phyloP scores from a whole-genome alignment of 2,797 vertebrate species.

The Psittacula derbiana region DNA sequence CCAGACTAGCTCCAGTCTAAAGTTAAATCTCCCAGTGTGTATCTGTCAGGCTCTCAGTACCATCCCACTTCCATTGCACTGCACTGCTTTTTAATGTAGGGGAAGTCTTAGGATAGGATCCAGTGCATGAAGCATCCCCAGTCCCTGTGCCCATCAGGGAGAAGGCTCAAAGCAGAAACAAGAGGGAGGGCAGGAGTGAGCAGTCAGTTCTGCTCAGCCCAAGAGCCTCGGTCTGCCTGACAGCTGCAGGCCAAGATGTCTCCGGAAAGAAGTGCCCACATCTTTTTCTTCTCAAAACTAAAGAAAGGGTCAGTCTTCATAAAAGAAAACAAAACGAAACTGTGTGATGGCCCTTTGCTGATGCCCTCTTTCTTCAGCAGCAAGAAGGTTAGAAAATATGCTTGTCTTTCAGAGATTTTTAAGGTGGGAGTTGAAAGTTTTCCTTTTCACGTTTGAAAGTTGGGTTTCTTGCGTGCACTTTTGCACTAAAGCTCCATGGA shows the following conservation, averaged over 20 bases:
- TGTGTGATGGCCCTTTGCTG: neutral
- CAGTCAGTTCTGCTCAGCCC: neutral
- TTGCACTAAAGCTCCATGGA: neutral
- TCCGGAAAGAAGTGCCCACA: neutral
- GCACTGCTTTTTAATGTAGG: neutral
- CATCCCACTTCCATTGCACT: neutral
- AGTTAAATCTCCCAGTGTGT: neutral
- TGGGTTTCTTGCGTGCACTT: neutral
- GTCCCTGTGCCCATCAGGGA: neutral
- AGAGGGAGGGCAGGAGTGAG: neutral
- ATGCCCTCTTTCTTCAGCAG: neutral
- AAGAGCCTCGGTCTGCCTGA: neutral
- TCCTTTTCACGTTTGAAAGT: neutral
- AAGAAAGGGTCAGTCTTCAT: neutral
- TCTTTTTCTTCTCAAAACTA: neutral
- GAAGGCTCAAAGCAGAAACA: neutral
- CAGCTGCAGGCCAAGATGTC: neutral
- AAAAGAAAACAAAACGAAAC: neutral
- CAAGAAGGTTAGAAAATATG: neutral
- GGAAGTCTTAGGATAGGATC: neutral
- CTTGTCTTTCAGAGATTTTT: neutral
- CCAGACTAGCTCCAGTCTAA: neutral
- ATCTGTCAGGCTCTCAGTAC: accelerated
- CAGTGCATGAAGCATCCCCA: neutral
- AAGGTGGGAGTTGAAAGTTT: neutral